Base-by-base conservation (phyloP, 92 coral and sea anemone genomes). In the Parazoanthus atlanticus region DNA sequence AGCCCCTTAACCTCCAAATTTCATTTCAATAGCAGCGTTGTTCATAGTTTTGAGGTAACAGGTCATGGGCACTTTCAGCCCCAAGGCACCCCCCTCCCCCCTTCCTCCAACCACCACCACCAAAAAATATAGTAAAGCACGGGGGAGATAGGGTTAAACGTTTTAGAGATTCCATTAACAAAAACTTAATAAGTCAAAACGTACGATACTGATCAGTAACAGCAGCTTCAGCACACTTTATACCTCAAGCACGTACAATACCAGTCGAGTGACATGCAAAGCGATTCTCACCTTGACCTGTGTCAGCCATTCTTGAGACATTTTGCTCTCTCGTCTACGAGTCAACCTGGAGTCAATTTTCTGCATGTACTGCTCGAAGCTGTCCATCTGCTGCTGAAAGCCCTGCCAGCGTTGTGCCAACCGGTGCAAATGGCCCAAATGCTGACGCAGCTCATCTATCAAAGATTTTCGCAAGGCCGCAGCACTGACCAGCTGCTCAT, bases 301-400 rank as follows among this genome's bases (percentile, higher is more conserved):
- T 65, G 89, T 92, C 95, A 97, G 71, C 97, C 99, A 97, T 86
- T 97, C 97, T 74, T 93, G 96, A 8, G 98, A 93, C 52, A 97
- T 85, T 49, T 93, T 86, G 84, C 93, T 95, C 31, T 94, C 95
- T 77, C 86, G 94, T 2, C 93, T 93, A 32, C 74, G 92, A 70
- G 80, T 90, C 93, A 95, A 81, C 32, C 92, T 92, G 33, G 93
- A 93, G 82, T 97, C 99, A 19, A 94, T 95, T 47, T 86, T 93
- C 54, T 97, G 94, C 97, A 97, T 95, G 88, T 96, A 97, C 87
- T 94, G 92, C 32, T 88, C 95, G 89, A 97, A 92, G 81, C 86
- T 90, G 80, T 95, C 94, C 94, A 97, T 93, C 86, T 96, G 96
- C 69, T 89, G 92, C 56, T 93, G 92, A 52, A 95, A 82, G 0